Percentiles rank a stretch among this genome's conserved stretches.
phyloP scores from a whole-genome alignment of 2,113 vertebrate species.

The Corythornis madagascariensis region DNA sequence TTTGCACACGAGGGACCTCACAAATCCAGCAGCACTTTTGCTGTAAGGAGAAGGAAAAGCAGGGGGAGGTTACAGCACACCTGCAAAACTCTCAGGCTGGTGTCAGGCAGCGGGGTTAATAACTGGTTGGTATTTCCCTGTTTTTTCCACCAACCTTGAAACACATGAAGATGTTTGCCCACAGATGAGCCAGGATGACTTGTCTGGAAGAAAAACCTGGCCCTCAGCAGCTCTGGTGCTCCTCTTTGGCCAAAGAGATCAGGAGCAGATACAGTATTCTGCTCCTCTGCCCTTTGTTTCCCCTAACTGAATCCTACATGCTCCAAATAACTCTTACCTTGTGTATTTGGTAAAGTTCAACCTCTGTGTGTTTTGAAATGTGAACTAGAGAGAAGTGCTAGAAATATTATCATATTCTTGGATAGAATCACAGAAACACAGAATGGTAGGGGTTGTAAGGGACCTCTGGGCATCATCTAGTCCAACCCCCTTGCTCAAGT shows the following conservation, averaged over 20 bases:
- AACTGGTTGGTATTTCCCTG: background rate
- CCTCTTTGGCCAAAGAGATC: background rate
- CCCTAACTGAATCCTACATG: background rate
- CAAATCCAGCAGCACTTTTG: background rate
- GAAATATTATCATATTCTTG: background rate
- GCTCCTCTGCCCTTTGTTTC: background rate
- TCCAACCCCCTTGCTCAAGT: no score
- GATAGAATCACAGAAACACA: no score
- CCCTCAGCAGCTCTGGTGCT: background rate
- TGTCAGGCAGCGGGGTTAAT: background rate
- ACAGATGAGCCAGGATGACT: background rate
- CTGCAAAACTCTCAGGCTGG: background rate
- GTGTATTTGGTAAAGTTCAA: background rate
- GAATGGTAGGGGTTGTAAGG: no score
- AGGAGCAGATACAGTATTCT: background rate
- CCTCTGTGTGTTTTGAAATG: background rate
- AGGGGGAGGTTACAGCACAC: background rate
- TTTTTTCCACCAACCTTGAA: background rate
- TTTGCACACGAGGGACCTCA: background rate
- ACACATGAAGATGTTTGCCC: background rate
- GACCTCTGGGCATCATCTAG: no score
- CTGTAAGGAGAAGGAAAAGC: background rate
- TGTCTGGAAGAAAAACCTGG: background rate
- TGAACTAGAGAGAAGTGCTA: background rate
- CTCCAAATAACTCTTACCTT: background rate